Base-by-base conservation (phyloP, 2,888 invertebrate genomes). In the Tanaodytes sp. region DNA sequence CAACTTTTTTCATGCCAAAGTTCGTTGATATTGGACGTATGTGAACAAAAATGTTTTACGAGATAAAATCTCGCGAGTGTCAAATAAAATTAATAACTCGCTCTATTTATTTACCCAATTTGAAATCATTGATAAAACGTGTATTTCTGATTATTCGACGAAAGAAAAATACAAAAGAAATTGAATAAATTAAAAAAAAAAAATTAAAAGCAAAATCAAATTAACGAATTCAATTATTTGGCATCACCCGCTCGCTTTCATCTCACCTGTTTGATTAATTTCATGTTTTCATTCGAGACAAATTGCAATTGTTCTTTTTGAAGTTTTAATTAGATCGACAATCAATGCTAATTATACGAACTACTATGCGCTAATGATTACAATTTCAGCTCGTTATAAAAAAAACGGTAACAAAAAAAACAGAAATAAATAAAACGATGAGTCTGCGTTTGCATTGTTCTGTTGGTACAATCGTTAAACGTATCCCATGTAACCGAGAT, bases 401-500 rank as follows among this genome's bases (percentile, higher is more conserved):
- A 55, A 63, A 55, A 54, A 62, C 23, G 27, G 8, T n/a, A n/a
- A 11, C 11, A 27, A n/a, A 33, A 33, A n/a, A 33, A n/a, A 6
- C 5, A 45, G n/a, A 11, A 27, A 19, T n/a, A 37, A 16, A 57
- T n/a, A 36, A 45, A 37, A 19, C 9, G 39, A 54, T 52, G 66
- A 19, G 59, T 52, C 18, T 43, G 59, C 43, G 43, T 54, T 48
- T 37, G 58, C 51, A 67, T 67, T 62, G 62, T 67, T 36, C 51
- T n/a, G 27, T 51, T 46, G 45, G 57, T 51, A 67, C 67, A 20
- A 62, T 27, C 51, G 5, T 20, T 49, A 57, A 51, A 57, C 51
- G 30, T 42, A 62, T 57, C 55, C 67, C 37, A 46, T 55, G 62
- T 62, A 67, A 67, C 40, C 54, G 46, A 67, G 57, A 51, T 46